Evolutionary conservation across 2,888 invertebrate genomes (phyloP).

Genomic region (Volucella zonaria): DNA sequence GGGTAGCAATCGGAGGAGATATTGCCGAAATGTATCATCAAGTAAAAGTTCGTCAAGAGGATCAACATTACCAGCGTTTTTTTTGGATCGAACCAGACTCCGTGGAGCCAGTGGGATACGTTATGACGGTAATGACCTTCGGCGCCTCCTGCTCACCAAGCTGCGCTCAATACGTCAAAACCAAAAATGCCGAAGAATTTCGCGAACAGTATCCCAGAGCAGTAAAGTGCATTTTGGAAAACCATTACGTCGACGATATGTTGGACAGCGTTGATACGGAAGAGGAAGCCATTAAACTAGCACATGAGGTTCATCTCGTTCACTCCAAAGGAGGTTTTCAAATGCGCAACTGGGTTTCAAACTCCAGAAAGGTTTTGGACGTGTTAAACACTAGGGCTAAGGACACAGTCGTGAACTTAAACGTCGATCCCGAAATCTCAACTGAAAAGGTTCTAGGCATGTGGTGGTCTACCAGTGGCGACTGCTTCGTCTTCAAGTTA

Average conservation of each 20-base stretch:
- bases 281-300: neutral
- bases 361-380: neutral
- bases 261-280: no score
- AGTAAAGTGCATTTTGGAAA: no score
- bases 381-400: neutral
- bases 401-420: neutral
- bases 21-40: conserved; percentile 75
- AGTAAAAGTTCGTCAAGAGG: conserved; percentile 74
- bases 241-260: no score
- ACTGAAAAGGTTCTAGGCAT: conserved; percentile 17
- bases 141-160: no score
- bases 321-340: conserved; percentile 53
- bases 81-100: conserved; percentile 73
- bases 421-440: neutral
- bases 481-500: conserved; percentile 15
- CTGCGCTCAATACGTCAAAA: no score
- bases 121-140: conserved; percentile 33
- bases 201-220: no score
- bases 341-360: conserved; percentile 37
- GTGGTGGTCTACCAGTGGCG: conserved; percentile 16
- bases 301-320: conserved; percentile 43
- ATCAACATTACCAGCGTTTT: conserved; percentile 76
- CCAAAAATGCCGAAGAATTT: no score
- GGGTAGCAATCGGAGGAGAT: conserved; percentile 75
- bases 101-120: conserved; percentile 31